Conservation (phyloP, 2,888 invertebrate species). For the Phaedon cochleariae region DNA sequence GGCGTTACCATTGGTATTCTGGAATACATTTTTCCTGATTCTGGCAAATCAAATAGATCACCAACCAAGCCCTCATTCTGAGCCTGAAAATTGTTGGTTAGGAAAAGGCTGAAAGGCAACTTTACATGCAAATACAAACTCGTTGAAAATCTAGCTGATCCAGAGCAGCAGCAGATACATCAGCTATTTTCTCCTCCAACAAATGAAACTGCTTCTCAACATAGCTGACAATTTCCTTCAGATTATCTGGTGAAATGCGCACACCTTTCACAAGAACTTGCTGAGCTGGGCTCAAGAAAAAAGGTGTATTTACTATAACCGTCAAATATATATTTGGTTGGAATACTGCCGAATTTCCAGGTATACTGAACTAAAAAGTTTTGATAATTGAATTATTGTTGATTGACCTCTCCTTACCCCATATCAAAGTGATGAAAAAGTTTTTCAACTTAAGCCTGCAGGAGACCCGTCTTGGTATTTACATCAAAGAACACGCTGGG, state of each 20-base stretch:
- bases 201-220: constrained; percentile 68
- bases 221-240: constrained; percentile 66
- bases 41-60: constrained; percentile 64
- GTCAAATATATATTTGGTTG: constrained; percentile 76
- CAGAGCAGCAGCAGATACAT: constrained; percentile 65
- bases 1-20: constrained; percentile 70
- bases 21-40: constrained; percentile 59
- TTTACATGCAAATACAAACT: constrained; percentile 47
- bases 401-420: background rate
- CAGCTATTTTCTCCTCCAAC: constrained; percentile 70
- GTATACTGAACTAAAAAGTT: constrained; percentile 70
- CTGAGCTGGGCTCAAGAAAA: constrained; percentile 74
- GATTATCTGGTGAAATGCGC: constrained; percentile 68
- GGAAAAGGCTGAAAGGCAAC: constrained; percentile 7
- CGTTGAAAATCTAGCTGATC: constrained; percentile 65
- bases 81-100: constrained; percentile 54
- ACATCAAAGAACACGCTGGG: no score
- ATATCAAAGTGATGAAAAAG: no score
- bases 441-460: no score
- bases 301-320: constrained; percentile 80
- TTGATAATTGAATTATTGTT: constrained; percentile 18
- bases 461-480: no score
- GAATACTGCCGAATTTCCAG: constrained; percentile 70
- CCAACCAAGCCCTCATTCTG: constrained; percentile 67
- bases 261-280: constrained; percentile 79